A percentile compares a stretch with the other conserved stretches of the same genome.
Evolutionary conservation across 2,888 invertebrate species (phyloP).

Genomic region (Chesias legatella): DNA sequence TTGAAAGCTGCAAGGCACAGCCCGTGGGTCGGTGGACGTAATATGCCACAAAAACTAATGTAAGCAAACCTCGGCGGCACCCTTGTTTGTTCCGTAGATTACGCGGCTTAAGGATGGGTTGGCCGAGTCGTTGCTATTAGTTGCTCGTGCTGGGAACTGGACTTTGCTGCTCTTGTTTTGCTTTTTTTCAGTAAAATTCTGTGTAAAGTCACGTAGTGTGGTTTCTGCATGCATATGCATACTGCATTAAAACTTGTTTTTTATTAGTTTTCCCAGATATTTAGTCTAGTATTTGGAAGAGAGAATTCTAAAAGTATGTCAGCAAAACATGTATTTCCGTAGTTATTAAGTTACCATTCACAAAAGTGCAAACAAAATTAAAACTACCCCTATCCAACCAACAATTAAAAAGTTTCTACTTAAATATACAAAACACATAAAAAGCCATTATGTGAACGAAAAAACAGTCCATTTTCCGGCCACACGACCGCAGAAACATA

Average conservation of each 20-base stretch:
- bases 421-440: constrained; percentile 1
- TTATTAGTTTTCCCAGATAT: too few species aligned
- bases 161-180: constrained; percentile 2
- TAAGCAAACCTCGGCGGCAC: constrained; percentile 37
- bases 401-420: too few species aligned
- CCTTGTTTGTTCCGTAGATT: constrained; percentile 61
- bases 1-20: constrained; percentile 7
- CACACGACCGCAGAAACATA: constrained; percentile 19
- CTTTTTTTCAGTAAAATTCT: too few species aligned
- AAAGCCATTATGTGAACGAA: constrained; percentile 16
- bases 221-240: too few species aligned
- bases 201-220: too few species aligned
- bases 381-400: too few species aligned
- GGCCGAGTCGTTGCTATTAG: constrained; percentile 26
- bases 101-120: constrained; percentile 42
- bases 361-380: too few species aligned
- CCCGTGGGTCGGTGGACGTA: constrained; percentile 9
- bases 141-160: constrained; percentile 6
- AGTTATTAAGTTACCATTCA: too few species aligned
- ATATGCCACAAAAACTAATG: constrained; percentile 46
- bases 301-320: too few species aligned
- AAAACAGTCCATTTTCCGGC: constrained; percentile 8
- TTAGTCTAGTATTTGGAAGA: too few species aligned
- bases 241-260: too few species aligned
- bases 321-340: too few species aligned